Percentiles rank a stretch among this genome's conserved stretches.
Conservation (phyloP, 2,888 invertebrate genomes). For the Anthrax anthrax region DNA sequence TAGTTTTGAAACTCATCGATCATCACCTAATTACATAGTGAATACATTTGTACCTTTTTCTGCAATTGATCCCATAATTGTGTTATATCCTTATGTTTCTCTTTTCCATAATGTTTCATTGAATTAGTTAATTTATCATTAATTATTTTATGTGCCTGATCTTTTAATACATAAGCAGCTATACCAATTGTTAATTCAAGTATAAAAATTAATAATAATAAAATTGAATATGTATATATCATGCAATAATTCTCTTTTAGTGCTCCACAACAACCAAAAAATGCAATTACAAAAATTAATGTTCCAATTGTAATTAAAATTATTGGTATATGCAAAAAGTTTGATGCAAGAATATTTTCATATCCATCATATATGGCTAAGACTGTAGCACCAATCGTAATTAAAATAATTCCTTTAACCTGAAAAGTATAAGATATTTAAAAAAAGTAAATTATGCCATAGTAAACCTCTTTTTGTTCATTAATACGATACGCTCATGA, state of each 20-base stretch:
- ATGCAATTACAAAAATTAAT: slow-evolving; percentile 57
- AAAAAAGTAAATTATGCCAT: not conserved
- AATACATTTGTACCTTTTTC: slow-evolving; percentile 33
- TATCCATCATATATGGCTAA: slow-evolving; percentile 51
- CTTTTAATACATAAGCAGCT: slow-evolving; percentile 49
- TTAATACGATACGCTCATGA: too few relatives aligned
- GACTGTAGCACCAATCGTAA: slow-evolving; percentile 58
- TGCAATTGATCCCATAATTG: slow-evolving; percentile 50
- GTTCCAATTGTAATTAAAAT: slow-evolving; percentile 55
- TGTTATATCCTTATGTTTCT: slow-evolving; percentile 29
- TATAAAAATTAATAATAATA: slow-evolving; percentile 56
- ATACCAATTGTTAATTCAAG: slow-evolving; percentile 65
- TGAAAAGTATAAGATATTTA: slow-evolving; percentile 24
- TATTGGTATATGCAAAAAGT: slow-evolving; percentile 60
- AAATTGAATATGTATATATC: slow-evolving; percentile 54
- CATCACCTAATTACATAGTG: not conserved
- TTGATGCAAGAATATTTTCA: slow-evolving; percentile 48
- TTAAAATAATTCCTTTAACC: slow-evolving; percentile 71
- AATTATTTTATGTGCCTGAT: slow-evolving; percentile 41
- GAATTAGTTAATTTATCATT: slow-evolving; percentile 37
- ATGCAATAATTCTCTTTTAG: slow-evolving; percentile 70
- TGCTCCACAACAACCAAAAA: slow-evolving; percentile 82
- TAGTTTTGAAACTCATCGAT: too few relatives aligned
- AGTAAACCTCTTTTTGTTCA: too few relatives aligned
- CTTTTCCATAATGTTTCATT: slow-evolving; percentile 34